Conservation (phyloP, 2,888 invertebrate species). For the Cheilosia pagana region DNA sequence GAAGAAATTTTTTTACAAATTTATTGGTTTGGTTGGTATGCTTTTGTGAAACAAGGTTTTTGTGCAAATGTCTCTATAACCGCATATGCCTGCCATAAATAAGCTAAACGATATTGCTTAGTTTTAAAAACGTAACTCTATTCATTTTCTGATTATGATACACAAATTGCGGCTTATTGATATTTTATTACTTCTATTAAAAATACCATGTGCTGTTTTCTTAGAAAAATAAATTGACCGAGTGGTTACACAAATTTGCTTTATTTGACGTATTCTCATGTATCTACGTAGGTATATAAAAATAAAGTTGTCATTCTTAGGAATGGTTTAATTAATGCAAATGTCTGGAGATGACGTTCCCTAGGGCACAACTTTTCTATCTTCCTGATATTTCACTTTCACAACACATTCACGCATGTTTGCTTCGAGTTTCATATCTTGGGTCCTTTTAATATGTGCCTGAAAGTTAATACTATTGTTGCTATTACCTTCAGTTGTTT, state of each 20-base stretch:
- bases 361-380: not conserved
- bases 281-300: slow-evolving; percentile 42
- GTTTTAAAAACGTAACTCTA: too few species aligned
- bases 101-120: too few species aligned
- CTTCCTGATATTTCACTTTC: not conserved
- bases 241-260: slow-evolving; percentile 35
- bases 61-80: too few species aligned
- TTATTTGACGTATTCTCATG: not conserved
- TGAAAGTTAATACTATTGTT: slow-evolving; percentile 12
- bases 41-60: too few species aligned
- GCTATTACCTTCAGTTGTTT: slow-evolving; percentile 29
- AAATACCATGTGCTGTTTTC: slow-evolving; percentile 26
- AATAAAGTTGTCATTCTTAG: slow-evolving; percentile 54
- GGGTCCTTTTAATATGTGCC: slow-evolving; percentile 10
- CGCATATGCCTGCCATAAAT: too few species aligned
- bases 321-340: slow-evolving; percentile 2
- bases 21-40: too few species aligned
- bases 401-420: not conserved
- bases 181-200: slow-evolving; percentile 19
- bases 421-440: not conserved
- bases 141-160: not conserved
- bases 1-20: too few species aligned
- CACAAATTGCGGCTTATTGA: not conserved
- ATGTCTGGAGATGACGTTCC: too few species aligned
- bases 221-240: slow-evolving; percentile 16